Percentiles rank a stretch among this genome's conserved stretches.
Conservation (phyloP, 1,140 invertebrate genomes). For the Chelonus insularis region DNA sequence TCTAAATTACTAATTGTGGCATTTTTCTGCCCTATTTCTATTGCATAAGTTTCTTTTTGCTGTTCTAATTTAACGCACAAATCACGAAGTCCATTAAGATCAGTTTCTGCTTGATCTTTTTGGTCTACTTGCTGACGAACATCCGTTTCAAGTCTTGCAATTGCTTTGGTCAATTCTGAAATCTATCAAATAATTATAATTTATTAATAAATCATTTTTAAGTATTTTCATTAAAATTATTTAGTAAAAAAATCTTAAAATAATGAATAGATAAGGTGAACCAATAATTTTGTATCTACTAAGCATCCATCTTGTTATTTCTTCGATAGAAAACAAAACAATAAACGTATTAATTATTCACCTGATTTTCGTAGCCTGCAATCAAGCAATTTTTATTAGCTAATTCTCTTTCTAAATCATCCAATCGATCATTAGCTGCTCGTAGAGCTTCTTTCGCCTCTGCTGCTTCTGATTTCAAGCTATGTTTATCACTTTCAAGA, state of each 20-base stretch:
- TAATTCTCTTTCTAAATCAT: conserved; percentile 61
- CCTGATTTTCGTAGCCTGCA: conserved; percentile 62
- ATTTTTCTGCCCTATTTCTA: conserved; percentile 52
- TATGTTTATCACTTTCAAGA: conserved; percentile 73
- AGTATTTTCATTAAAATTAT: too few relatives aligned
- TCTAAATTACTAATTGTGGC: conserved; percentile 51
- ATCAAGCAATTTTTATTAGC: conserved; percentile 60
- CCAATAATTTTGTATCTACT: too few relatives aligned
- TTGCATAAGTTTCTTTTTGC: conserved; percentile 58
- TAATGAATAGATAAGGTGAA: too few relatives aligned
- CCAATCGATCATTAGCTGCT: conserved; percentile 58
- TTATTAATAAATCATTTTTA: too few relatives aligned
- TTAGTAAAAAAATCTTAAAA: too few relatives aligned
- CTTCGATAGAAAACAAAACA: too few relatives aligned
- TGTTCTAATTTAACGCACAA: conserved; percentile 62
- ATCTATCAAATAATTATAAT: conserved; percentile 57
- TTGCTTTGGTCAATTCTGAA: conserved; percentile 58
- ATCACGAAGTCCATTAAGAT: conserved; percentile 58
- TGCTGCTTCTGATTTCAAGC: conserved; percentile 70
- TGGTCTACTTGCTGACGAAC: conserved; percentile 53
- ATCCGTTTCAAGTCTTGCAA: conserved; percentile 62
- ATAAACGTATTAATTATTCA: too few relatives aligned
- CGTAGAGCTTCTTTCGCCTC: conserved; percentile 63
- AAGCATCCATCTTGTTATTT: too few relatives aligned
- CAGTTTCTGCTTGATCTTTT: conserved; percentile 49